A percentile compares a stretch with the other conserved stretches of the same genome.
These are phyloP conservation scores for Semaprochilodus insignis DNA, from an alignment of 2,797 vertebrate genomes.

Conservation along the genomic window DNA sequence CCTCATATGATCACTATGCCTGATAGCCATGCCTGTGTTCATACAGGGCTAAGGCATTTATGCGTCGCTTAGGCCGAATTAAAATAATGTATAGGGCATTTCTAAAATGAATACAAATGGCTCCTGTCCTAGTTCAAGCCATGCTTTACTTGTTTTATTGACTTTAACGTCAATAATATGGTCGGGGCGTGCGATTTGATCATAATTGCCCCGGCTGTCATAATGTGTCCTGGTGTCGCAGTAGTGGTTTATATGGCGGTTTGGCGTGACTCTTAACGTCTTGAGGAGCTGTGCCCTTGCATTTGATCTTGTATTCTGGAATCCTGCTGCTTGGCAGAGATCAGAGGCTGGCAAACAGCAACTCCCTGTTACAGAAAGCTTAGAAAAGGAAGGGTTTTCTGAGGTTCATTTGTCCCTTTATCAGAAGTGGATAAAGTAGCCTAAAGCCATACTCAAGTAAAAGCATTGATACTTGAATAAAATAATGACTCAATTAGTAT, in stretches of 20 bases:
- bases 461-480: too few species aligned
- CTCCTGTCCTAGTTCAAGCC: slow-evolving; percentile 42
- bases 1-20: not conserved
- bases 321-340: slow-evolving; percentile 65
- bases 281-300: slow-evolving; percentile 63
- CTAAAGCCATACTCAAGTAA: too few species aligned
- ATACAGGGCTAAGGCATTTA: slow-evolving; percentile 11
- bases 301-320: slow-evolving; percentile 65
- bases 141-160: slow-evolving; percentile 56
- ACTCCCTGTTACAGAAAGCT: slow-evolving; percentile 67
- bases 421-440: too few species aligned
- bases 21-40: slow-evolving; percentile 14
- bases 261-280: slow-evolving; percentile 49
- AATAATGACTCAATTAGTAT: too few species aligned
- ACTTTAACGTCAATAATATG: slow-evolving; percentile 49
- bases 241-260: slow-evolving; percentile 47
- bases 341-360: slow-evolving; percentile 65
- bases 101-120: slow-evolving; percentile 56
- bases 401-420: slow-evolving; percentile 77
- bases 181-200: slow-evolving; percentile 27
- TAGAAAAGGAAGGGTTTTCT: slow-evolving; percentile 64
- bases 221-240: slow-evolving; percentile 44
- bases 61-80: slow-evolving; percentile 35
- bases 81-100: slow-evolving; percentile 53
- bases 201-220: slow-evolving; percentile 32